A percentile compares a stretch with the other conserved stretches of the same genome.
Conservation (phyloP, 2,797 vertebrate species). For the Acipenser oxyrinchus region DNA sequence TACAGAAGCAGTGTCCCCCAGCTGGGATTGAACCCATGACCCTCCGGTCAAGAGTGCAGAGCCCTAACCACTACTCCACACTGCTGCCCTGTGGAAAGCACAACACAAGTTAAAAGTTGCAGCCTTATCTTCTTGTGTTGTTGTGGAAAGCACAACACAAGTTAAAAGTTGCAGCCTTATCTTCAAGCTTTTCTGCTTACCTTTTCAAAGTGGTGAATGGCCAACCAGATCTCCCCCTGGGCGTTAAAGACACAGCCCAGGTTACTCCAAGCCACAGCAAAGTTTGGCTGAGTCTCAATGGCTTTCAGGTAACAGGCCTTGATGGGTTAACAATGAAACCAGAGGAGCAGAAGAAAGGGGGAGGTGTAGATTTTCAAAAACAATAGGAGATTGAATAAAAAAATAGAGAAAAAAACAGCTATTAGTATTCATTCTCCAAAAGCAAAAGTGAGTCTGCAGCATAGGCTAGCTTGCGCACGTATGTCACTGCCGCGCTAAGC, state of each 20-base stretch:
- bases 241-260: conserved; percentile 99
- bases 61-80: too few species aligned
- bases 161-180: too few species aligned
- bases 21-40: too few species aligned
- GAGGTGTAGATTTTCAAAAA: conserved; percentile 1
- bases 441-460: conserved; percentile 97
- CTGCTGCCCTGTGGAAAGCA: too few species aligned
- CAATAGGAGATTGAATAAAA: conserved; percentile 14
- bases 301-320: conserved; percentile 99
- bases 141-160: too few species aligned
- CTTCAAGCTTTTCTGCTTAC: conserved; percentile 38
- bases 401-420: conserved; percentile 43
- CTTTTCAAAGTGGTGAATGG: conserved; percentile 99
- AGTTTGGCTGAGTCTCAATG: conserved; percentile 99
- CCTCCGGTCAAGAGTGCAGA: too few species aligned
- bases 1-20: too few species aligned
- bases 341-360: neutral
- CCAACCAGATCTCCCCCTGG: conserved; percentile 98
- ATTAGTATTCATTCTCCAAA: conserved; percentile 63
- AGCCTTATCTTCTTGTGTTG: too few species aligned
- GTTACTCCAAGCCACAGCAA: conserved; percentile 99
- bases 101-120: too few species aligned
- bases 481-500: conserved; percentile 87
- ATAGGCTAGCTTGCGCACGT: conserved; percentile 85
- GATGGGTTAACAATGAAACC: conserved; percentile 61